phyloP scores from a whole-genome alignment of 2,888 invertebrate species.

The Nezara viridula region DNA sequence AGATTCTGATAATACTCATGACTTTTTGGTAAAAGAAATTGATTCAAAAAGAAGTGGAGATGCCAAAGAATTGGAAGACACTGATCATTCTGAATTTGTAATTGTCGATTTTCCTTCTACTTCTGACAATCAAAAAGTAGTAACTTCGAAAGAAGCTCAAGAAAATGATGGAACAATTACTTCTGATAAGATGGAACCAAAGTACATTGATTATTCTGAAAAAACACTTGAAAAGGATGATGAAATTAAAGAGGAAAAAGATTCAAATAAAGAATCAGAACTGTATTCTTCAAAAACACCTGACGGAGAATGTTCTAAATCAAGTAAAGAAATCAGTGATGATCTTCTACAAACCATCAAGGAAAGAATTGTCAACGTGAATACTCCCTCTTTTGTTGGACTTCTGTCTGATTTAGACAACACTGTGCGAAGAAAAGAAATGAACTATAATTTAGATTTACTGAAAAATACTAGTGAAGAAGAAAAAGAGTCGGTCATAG shows the following conservation, averaged over 20 bases:
- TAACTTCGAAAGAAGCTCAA: neutral
- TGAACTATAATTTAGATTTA: conserved; percentile 55
- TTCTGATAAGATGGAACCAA: neutral
- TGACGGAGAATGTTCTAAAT: conserved; percentile 71
- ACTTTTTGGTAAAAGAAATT: neutral
- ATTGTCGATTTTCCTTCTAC: neutral
- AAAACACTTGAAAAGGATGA: neutral
- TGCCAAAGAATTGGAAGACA: neutral
- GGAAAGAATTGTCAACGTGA: conserved; percentile 46
- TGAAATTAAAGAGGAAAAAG: neutral
- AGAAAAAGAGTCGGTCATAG: conserved; percentile 56
- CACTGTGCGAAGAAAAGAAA: conserved; percentile 27
- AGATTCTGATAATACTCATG: neutral
- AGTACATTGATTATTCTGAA: neutral
- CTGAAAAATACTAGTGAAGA: conserved; percentile 49
- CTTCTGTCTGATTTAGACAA: conserved; percentile 57
- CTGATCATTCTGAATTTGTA: conserved; percentile 2
- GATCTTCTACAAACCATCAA: conserved; percentile 56
- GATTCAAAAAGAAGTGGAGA: neutral
- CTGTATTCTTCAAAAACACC: conserved; percentile 67
- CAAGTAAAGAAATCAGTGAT: conserved; percentile 72
- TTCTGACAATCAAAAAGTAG: neutral
- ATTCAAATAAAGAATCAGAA: neutral
- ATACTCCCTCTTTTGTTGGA: conserved; percentile 53
- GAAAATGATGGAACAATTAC: neutral